Evolutionary conservation across 2,797 vertebrate species (phyloP).

Genomic region (Australoheros facetus): DNA sequence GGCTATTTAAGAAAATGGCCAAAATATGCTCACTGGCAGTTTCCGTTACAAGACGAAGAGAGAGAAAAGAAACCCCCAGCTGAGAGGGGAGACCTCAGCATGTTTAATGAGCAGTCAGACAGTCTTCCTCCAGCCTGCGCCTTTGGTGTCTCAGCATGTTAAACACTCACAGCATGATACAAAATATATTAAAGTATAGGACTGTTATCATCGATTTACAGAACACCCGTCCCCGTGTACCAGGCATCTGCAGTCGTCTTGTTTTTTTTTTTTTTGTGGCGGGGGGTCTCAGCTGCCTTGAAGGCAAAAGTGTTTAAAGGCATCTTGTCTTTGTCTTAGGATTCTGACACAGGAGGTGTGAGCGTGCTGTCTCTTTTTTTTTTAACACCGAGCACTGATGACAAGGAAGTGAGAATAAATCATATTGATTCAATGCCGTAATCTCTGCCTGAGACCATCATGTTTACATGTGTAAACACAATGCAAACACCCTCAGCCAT

Average conservation of each 20-base stretch:
- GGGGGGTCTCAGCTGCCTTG: conserved; percentile 60
- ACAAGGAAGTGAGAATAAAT: conserved; percentile 55
- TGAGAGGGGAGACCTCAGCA: conserved; percentile 80
- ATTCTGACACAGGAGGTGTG: conserved; percentile 50
- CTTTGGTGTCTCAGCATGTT: conserved; percentile 88
- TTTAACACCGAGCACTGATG: conserved; percentile 50
- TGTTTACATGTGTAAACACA: conserved; percentile 47
- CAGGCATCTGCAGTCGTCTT: conserved; percentile 68
- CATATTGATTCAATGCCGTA: conserved; percentile 45
- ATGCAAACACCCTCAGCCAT: neutral
- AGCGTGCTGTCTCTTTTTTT: neutral
- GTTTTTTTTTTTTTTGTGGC: conserved; percentile 68
- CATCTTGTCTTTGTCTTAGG: conserved; percentile 64
- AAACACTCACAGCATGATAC: conserved; percentile 88
- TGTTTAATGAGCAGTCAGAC: conserved; percentile 88
- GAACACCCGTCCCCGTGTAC: conserved; percentile 71
- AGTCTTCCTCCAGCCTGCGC: conserved; percentile 78
- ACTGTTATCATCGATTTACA: conserved; percentile 85
- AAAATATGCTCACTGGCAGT: conserved; percentile 67
- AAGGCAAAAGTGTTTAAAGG: conserved; percentile 57
- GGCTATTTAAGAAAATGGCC: conserved; percentile 62
- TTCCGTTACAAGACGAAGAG: conserved; percentile 63
- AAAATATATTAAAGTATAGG: conserved; percentile 83
- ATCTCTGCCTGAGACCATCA: conserved; percentile 29
- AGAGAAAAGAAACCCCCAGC: conserved; percentile 75